phyloP scores from a whole-genome alignment of 1,140 invertebrate genomes.

The Saxidomus purpurata region DNA sequence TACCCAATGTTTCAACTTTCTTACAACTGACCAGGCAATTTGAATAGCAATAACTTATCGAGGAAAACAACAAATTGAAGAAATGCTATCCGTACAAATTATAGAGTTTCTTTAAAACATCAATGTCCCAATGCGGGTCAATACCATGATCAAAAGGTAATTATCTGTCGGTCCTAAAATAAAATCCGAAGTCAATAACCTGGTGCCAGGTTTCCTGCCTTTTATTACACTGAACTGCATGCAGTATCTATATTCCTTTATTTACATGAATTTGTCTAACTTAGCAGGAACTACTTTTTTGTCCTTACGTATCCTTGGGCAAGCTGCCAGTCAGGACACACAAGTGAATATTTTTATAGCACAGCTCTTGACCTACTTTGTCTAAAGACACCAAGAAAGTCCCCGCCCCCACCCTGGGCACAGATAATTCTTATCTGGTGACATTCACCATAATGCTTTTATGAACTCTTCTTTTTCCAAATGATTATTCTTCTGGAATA shows the following conservation, averaged over 20 bases:
- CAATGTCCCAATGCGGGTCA: neutral
- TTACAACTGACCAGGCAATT: neutral
- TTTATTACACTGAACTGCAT: neutral
- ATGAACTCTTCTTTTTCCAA: too few relatives aligned
- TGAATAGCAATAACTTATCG: neutral
- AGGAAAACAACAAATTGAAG: too few relatives aligned
- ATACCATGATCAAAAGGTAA: neutral
- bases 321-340: too few relatives aligned
- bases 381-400: too few relatives aligned
- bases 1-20: neutral
- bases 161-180: neutral
- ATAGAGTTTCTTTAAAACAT: neutral
- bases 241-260: slow-evolving; percentile 2
- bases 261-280: neutral
- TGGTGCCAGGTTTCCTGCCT: neutral
- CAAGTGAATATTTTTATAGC: too few relatives aligned
- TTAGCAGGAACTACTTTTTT: neutral
- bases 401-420: too few relatives aligned
- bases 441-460: too few relatives aligned
- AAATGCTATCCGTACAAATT: neutral
- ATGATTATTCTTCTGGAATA: too few relatives aligned
- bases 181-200: neutral
- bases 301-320: too few relatives aligned
- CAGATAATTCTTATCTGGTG: too few relatives aligned
- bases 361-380: too few relatives aligned